phyloP scores from a whole-genome alignment of 2,113 vertebrate genomes.

The Regulus satrapa region DNA sequence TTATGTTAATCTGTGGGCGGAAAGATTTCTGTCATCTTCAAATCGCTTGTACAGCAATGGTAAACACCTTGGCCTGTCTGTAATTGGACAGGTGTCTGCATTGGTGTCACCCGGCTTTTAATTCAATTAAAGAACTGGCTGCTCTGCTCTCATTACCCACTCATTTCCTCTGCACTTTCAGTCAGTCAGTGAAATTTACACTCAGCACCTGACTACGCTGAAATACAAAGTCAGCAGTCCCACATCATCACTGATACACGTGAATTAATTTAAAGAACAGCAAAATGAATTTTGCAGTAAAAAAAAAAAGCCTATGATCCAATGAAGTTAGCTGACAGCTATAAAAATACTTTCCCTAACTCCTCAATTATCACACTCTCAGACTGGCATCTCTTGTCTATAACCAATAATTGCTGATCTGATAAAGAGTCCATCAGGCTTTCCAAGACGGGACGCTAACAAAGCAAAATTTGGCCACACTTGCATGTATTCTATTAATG shows the following conservation, averaged over 20 bases:
- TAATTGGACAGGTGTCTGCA: slow-evolving; percentile 91
- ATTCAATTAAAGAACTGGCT: slow-evolving; percentile 96
- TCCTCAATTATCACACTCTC: neutral
- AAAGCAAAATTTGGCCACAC: neutral
- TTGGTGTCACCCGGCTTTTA: slow-evolving; percentile 87
- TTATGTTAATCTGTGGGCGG: slow-evolving; percentile 89
- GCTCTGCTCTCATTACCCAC: slow-evolving; percentile 86
- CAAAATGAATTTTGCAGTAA: slow-evolving; percentile 6
- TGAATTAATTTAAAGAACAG: slow-evolving; percentile 16
- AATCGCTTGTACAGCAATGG: slow-evolving; percentile 78
- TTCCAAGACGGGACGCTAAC: neutral
- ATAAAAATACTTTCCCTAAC: neutral
- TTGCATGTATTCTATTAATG: neutral
- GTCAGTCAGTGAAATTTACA: slow-evolving; percentile 81
- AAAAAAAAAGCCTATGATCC: slow-evolving; percentile 8
- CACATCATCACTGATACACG: neutral
- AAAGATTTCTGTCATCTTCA: slow-evolving; percentile 86
- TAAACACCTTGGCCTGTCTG: slow-evolving; percentile 87
- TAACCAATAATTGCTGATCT: neutral
- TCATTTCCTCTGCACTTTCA: slow-evolving; percentile 84
- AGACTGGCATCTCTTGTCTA: neutral
- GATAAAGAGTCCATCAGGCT: neutral
- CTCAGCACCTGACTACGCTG: slow-evolving; percentile 72
- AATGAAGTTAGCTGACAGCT: neutral
- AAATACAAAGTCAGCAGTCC: slow-evolving; percentile 70